Percentiles rank a stretch among this genome's conserved stretches.
These are phyloP conservation scores for Ploceus nigricollis DNA, from an alignment of 2,113 vertebrate species.

Conservation along the genomic window DNA sequence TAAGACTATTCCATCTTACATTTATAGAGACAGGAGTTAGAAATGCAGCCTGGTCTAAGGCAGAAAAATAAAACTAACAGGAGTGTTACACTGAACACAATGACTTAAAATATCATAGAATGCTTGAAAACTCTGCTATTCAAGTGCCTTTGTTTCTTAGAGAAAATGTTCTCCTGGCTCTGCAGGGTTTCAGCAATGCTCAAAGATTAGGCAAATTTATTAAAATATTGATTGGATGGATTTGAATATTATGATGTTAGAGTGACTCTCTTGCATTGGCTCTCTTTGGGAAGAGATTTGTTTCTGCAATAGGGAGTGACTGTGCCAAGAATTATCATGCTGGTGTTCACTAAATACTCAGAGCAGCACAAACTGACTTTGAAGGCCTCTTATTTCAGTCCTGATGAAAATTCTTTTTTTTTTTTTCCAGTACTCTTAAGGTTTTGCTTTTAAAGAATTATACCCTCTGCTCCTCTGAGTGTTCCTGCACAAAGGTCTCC, in stretches of 20 bases:
- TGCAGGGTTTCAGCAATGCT: not conserved
- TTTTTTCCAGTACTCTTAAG: not conserved
- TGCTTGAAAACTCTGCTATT: not conserved
- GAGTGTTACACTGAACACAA: not conserved
- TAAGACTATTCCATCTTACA: not conserved
- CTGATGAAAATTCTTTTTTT: not conserved
- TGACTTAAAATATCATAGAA: not conserved
- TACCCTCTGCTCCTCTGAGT: not conserved
- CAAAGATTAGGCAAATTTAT: not conserved
- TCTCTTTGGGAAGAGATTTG: not conserved
- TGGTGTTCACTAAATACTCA: not conserved
- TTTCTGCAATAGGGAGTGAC: not conserved
- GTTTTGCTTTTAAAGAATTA: slow-evolving; percentile 24
- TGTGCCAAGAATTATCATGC: not conserved
- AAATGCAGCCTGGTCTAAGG: not conserved
- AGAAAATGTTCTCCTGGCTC: not conserved
- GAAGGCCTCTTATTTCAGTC: not conserved
- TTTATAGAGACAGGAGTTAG: not conserved
- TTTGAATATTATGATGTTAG: not conserved
- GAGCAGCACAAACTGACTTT: not conserved
- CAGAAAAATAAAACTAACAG: not conserved
- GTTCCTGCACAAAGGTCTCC: not conserved
- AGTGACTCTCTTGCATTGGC: not conserved
- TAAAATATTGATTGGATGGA: not conserved
- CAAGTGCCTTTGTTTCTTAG: not conserved